phyloP scores from a whole-genome alignment of 2,797 vertebrate species.

The Fringilla coelebs region DNA sequence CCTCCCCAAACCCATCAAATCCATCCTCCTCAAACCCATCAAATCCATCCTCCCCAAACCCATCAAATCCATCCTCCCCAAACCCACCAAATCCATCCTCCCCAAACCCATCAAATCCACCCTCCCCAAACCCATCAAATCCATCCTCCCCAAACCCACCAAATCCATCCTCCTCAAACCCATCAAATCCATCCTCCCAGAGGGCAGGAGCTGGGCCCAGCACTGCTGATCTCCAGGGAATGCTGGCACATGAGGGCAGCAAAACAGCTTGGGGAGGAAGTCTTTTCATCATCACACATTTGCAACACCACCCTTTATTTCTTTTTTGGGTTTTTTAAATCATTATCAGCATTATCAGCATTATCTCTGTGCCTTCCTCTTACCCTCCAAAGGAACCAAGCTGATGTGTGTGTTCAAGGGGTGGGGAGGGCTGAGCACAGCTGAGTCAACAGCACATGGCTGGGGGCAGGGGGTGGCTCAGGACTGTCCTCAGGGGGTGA shows the following conservation, averaged over 20 bases:
- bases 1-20: too few relatives aligned
- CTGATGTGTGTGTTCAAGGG: neutral
- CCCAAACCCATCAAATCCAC: neutral
- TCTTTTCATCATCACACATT: conserved; percentile 38
- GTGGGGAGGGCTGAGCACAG: conserved; percentile 28
- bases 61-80: neutral
- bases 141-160: neutral
- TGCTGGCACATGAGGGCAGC: neutral
- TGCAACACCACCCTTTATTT: neutral
- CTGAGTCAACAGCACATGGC: conserved; percentile 47
- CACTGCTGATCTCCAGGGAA: neutral
- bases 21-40: too few relatives aligned
- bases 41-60: neutral
- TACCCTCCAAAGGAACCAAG: neutral
- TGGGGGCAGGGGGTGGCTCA: neutral
- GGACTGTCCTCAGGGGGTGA: neutral
- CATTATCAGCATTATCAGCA: neutral
- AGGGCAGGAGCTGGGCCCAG: neutral
- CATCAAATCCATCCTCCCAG: neutral
- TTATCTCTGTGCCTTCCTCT: conserved; percentile 58
- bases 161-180: neutral
- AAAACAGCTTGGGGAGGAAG: conserved; percentile 1
- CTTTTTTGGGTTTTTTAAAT: neutral
- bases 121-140: neutral
- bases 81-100: too few relatives aligned